Conservation (phyloP, 2,797 vertebrate genomes). For the Siniperca obscura region DNA sequence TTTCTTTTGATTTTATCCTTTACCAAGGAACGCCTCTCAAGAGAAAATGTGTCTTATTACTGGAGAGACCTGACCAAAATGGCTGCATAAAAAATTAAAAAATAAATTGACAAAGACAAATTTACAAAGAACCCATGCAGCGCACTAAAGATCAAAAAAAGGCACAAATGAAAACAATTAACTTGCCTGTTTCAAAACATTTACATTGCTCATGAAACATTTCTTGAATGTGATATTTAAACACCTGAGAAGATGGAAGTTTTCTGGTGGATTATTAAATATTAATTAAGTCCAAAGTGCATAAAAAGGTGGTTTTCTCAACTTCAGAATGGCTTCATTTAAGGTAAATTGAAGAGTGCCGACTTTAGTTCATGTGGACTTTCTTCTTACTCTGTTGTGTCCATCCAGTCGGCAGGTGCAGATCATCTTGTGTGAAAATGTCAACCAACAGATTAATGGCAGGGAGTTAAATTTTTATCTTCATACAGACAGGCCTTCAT, state of each 20-base stretch:
- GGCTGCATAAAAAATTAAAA: neutral
- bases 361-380: too few species aligned
- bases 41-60: too few species aligned
- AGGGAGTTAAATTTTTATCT: neutral
- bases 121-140: too few species aligned
- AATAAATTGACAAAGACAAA: neutral
- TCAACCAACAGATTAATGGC: neutral
- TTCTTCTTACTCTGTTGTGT: too few species aligned
- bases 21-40: too few species aligned
- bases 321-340: too few species aligned
- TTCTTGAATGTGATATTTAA: neutral
- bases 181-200: too few species aligned
- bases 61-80: neutral
- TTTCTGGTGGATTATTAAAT: neutral
- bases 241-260: neutral
- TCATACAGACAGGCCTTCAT: neutral
- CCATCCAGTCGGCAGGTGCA: too few species aligned
- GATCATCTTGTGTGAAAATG: neutral
- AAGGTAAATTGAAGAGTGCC: too few species aligned
- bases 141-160: too few species aligned
- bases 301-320: too few species aligned
- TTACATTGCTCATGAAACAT: neutral
- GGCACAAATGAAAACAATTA: too few species aligned
- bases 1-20: neutral
- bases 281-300: neutral